These are phyloP conservation scores for Nephrotoma flavescens DNA, from an alignment of 2,888 invertebrate species.

Conservation along the genomic window DNA sequence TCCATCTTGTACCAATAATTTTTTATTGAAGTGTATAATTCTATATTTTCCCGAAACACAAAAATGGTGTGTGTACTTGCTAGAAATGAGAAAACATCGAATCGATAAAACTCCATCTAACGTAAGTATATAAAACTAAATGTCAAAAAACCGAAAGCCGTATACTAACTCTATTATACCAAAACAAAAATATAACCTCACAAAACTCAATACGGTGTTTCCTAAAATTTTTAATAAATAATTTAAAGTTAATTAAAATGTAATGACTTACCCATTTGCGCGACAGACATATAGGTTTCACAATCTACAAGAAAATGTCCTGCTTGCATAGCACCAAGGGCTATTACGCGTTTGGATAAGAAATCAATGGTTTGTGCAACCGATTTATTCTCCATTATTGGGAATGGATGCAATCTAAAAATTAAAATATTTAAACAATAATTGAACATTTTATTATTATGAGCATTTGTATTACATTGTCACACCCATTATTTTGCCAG, in stretches of 20 bases:
- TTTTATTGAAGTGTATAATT: no score
- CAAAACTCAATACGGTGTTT: neutral
- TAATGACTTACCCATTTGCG: conserved; percentile 19
- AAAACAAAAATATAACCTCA: neutral
- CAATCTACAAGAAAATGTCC: conserved; percentile 91
- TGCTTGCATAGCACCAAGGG: conserved; percentile 72
- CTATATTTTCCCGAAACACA: no score
- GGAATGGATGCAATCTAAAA: conserved; percentile 64
- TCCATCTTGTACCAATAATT: no score
- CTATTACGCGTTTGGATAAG: conserved; percentile 67
- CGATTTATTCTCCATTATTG: conserved; percentile 76
- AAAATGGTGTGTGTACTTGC: no score
- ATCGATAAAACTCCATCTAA: neutral
- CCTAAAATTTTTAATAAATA: neutral
- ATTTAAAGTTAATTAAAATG: neutral
- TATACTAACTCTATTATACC: no score
- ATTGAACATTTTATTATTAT: neutral
- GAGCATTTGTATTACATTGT: conserved; percentile 9
- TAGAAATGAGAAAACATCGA: no score
- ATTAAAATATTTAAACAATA: neutral
- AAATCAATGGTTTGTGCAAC: conserved; percentile 80
- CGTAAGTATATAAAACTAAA: neutral
- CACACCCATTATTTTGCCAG: conserved; percentile 9
- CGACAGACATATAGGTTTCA: conserved; percentile 76
- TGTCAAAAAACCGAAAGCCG: neutral